A percentile compares a stretch with the other conserved stretches of the same genome.
phyloP scores from a whole-genome alignment of 2,113 vertebrate genomes.

The Caranx ignobilis region DNA sequence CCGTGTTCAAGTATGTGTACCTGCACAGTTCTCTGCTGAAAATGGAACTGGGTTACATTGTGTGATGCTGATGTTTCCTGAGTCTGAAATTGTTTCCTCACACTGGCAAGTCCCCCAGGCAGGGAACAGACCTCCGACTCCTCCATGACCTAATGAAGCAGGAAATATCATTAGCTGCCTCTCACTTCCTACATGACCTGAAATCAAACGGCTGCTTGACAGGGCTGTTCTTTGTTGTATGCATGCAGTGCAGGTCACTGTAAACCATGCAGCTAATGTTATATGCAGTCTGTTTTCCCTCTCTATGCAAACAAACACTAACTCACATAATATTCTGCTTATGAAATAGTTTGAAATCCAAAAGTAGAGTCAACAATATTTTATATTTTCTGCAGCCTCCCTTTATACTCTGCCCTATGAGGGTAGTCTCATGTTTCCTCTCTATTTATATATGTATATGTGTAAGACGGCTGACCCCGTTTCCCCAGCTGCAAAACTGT shows the following conservation, averaged over 20 bases:
- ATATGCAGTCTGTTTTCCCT: conserved; percentile 13
- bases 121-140: conserved; percentile 89
- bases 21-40: conserved; percentile 88
- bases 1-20: conserved; percentile 78
- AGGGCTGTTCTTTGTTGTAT: conserved; percentile 35
- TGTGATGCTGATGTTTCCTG: conserved; percentile 83
- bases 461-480: conserved; percentile 37
- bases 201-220: conserved; percentile 61
- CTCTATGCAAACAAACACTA: conserved; percentile 9
- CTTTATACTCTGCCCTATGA: conserved; percentile 16
- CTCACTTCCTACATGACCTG: conserved; percentile 61
- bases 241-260: conserved; percentile 21
- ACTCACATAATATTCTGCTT: conserved; percentile 3
- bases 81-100: conserved; percentile 94
- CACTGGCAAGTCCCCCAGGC: conserved; percentile 91
- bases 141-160: conserved; percentile 88
- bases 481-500: conserved; percentile 42
- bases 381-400: conserved; percentile 18
- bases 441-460: conserved; percentile 56
- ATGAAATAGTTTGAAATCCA: conserved; percentile 13
- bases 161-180: conserved; percentile 78
- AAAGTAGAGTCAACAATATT: conserved; percentile 45
- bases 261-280: conserved; percentile 19
- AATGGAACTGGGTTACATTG: conserved; percentile 87
- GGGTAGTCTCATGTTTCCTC: conserved; percentile 46